Evolutionary conservation across 2,113 vertebrate genomes (phyloP), one percentile per base, ranked within the genome.

Genomic region (Grallaria varia): DNA sequence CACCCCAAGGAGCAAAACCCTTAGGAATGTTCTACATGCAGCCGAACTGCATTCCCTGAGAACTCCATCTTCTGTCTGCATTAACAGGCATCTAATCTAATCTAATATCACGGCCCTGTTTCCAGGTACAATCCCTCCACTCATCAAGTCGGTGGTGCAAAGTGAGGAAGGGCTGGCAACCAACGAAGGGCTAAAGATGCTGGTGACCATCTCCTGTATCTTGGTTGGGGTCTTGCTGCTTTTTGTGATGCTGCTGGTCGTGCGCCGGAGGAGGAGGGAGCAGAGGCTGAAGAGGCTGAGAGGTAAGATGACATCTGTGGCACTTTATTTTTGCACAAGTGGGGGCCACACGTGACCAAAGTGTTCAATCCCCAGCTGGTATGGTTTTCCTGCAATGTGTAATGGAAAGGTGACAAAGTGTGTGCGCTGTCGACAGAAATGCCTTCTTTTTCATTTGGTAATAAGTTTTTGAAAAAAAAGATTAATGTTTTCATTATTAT

Each of bases 131-230:
- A 99, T 99, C 95, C 99, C 99, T 75, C 99, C 99, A 49, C 98
- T 99, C 97, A 98, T 99, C 95, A 99, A 99, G 85, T 99, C 98
- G 12, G 99, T 99, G 60, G 99, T 99, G 84, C 98, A 99, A 82
- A 99, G 98, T 30, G 98, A 99, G 64, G 99, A 98, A 94, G 99
- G 99, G 92, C 98, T 99, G 98, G 98, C 98, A 5, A 99, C 98
- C 98, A 99, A 99, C 12, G 98, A 99, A 71, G 99, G 99, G 30
- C 98, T 99, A 67, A 99, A 99, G 98, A 99, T 99, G 99, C 98
- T 99, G 98, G 99, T 99, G 97, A 99, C 99, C 95, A 98, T 99
- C 96, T 99, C 99, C 91, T 99, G 99, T 58, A 98, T 99, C 96
- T 96, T 99, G 92, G 98, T 99, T 73, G 99, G 99, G 12, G 98